Evolutionary conservation across 2,113 vertebrate species (phyloP).

Genomic region (Blennius ocellaris): DNA sequence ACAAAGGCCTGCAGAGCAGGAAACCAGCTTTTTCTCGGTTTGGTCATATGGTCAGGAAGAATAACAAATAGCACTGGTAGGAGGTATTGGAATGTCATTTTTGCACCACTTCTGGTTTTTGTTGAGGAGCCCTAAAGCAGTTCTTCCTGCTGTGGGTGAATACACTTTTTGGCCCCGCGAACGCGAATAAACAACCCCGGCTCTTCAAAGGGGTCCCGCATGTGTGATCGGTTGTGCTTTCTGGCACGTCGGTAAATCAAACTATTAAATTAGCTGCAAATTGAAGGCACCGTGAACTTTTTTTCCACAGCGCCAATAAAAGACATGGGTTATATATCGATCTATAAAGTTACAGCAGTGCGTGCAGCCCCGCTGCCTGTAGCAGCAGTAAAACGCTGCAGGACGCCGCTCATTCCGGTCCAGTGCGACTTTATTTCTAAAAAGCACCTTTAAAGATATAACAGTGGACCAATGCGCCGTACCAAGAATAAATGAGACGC

Average conservation of each 20-base stretch:
- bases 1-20: constrained; percentile 47
- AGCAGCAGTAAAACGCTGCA: constrained; percentile 13
- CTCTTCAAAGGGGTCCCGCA: neutral
- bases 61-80: constrained; percentile 47
- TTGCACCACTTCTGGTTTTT: constrained; percentile 48
- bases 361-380: neutral
- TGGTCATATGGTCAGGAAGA: constrained; percentile 57
- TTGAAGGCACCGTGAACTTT: constrained; percentile 4
- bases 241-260: neutral
- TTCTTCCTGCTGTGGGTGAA: neutral
- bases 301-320: constrained; percentile 9
- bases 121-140: constrained; percentile 6
- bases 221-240: neutral
- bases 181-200: neutral
- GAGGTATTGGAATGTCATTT: constrained; percentile 30
- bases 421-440: no score
- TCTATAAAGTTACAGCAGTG: constrained; percentile 10
- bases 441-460: neutral
- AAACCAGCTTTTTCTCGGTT: constrained; percentile 52
- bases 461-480: neutral
- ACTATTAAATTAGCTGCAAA: neutral
- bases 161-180: neutral
- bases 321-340: constrained; percentile 9
- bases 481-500: no score
- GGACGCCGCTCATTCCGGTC: constrained; percentile 26